A percentile compares a stretch with the other conserved stretches of the same genome.
Evolutionary conservation across 2,113 vertebrate genomes (phyloP).

Genomic region (Oryzias curvinotus): DNA sequence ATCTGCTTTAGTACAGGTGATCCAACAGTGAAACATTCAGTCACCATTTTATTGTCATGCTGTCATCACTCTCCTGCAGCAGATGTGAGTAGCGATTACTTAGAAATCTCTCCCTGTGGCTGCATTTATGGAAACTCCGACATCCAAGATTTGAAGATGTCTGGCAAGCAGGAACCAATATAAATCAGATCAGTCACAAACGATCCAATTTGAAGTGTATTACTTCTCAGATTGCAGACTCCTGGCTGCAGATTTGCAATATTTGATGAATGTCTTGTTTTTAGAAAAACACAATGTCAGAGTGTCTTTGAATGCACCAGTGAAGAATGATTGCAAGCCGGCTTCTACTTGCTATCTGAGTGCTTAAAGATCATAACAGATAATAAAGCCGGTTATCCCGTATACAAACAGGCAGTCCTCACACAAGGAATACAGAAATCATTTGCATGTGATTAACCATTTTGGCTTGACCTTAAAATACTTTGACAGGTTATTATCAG

Average conservation of each 20-base stretch:
- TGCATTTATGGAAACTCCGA: conserved; percentile 29
- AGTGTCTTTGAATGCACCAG: conserved; percentile 32
- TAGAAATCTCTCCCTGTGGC: conserved; percentile 26
- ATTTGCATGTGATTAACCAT: neutral
- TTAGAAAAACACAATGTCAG: neutral
- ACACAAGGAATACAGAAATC: neutral
- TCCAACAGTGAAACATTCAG: conserved; percentile 33
- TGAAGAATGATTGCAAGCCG: conserved; percentile 17
- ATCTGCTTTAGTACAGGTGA: conserved; percentile 8
- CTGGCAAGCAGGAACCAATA: conserved; percentile 18
- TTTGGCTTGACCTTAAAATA: conserved; percentile 10
- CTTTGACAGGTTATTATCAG: conserved; percentile 29
- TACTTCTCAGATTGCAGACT: neutral
- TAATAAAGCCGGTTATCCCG: conserved; percentile 8
- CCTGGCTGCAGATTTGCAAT: neutral
- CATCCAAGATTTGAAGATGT: conserved; percentile 7
- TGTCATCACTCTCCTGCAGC: conserved; percentile 48
- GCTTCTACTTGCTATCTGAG: conserved; percentile 13
- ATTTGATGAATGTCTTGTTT: neutral
- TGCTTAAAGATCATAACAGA: conserved; percentile 18
- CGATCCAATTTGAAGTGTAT: neutral
- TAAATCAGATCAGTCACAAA: conserved; percentile 9
- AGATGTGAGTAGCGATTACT: conserved; percentile 33
- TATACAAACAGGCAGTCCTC: neutral
- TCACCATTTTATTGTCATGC: conserved; percentile 30